A percentile compares a stretch with the other conserved stretches of the same genome.
These are phyloP conservation scores for Cranoglanis bouderius DNA, from an alignment of 2,113 vertebrate genomes.

Conservation along the genomic window DNA sequence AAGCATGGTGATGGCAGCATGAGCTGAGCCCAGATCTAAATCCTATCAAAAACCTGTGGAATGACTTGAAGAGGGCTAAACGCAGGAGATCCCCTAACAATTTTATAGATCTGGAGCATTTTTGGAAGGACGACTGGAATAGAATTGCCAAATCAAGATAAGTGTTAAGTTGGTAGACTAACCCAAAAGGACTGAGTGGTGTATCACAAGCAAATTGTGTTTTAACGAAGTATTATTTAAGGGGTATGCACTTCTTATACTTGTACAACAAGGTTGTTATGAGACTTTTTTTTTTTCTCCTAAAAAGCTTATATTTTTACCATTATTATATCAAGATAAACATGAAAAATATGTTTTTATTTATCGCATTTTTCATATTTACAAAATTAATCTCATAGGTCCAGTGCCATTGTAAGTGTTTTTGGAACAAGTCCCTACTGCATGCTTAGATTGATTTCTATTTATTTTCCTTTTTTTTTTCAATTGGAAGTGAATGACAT, in stretches of 20 bases:
- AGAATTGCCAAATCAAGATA: background rate
- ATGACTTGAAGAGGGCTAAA: background rate
- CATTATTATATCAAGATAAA: background rate
- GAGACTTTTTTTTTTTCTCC: background rate
- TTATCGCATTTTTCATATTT: conserved; percentile 34
- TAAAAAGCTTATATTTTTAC: background rate
- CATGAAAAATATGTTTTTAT: background rate
- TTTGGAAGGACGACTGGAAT: too few relatives aligned
- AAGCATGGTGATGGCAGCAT: background rate
- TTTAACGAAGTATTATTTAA: background rate
- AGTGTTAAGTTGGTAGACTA: background rate
- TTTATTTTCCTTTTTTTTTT: conserved; percentile 69
- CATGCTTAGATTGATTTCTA: conserved; percentile 53
- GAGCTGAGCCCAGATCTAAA: background rate
- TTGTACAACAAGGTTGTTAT: too few relatives aligned
- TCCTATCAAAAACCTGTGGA: background rate
- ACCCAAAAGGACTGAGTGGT: background rate
- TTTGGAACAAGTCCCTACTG: conserved; percentile 46
- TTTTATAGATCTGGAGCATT: background rate
- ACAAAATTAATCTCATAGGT: conserved; percentile 47
- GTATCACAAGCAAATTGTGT: background rate
- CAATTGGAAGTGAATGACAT: conserved; percentile 70
- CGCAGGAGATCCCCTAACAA: background rate
- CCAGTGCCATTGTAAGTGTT: conserved; percentile 48
- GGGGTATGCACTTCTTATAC: background rate